Evolutionary conservation across 2,888 invertebrate species (phyloP).

Genomic region (Cephus runcator): DNA sequence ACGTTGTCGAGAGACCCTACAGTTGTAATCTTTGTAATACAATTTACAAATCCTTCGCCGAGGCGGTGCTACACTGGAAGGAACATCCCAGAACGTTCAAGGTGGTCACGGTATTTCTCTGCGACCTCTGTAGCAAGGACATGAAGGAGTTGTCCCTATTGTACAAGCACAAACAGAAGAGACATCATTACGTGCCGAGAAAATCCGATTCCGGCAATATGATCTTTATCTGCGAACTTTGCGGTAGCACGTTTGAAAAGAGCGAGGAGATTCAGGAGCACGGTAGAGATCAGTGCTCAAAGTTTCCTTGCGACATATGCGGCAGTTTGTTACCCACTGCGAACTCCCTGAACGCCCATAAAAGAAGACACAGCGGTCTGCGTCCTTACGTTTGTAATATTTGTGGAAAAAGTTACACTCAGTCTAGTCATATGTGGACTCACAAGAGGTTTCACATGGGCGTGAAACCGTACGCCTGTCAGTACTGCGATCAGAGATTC

Average conservation of each 20-base stretch:
- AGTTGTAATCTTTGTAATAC: slow-evolving; percentile 65
- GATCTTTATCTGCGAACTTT: slow-evolving; percentile 68
- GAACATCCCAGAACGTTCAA: slow-evolving; percentile 66
- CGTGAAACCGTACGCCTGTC: slow-evolving; percentile 73
- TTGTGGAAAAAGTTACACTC: slow-evolving; percentile 63
- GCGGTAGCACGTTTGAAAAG: slow-evolving; percentile 62
- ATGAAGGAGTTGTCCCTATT: slow-evolving; percentile 68
- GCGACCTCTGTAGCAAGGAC: slow-evolving; percentile 66
- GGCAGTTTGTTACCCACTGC: slow-evolving; percentile 47
- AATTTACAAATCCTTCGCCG: slow-evolving; percentile 67
- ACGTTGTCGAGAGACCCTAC: slow-evolving; percentile 65
- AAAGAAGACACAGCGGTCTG: slow-evolving; percentile 53
- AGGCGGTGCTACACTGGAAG: slow-evolving; percentile 70
- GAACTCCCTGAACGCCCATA: slow-evolving; percentile 51
- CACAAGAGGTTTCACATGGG: slow-evolving; percentile 76
- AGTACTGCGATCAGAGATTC: slow-evolving; percentile 72
- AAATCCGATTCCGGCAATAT: slow-evolving; percentile 43
- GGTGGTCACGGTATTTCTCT: slow-evolving; percentile 64
- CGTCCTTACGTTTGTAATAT: slow-evolving; percentile 55
- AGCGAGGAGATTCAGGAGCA: slow-evolving; percentile 39
- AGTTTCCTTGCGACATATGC: slow-evolving; percentile 52
- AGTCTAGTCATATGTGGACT: slow-evolving; percentile 75
- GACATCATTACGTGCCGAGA: slow-evolving; percentile 65
- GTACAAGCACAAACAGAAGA: slow-evolving; percentile 71
- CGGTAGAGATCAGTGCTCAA: slow-evolving; percentile 47